phyloP scores from a whole-genome alignment of 2,888 invertebrate species.

The Lasioglossum leucozonium region DNA sequence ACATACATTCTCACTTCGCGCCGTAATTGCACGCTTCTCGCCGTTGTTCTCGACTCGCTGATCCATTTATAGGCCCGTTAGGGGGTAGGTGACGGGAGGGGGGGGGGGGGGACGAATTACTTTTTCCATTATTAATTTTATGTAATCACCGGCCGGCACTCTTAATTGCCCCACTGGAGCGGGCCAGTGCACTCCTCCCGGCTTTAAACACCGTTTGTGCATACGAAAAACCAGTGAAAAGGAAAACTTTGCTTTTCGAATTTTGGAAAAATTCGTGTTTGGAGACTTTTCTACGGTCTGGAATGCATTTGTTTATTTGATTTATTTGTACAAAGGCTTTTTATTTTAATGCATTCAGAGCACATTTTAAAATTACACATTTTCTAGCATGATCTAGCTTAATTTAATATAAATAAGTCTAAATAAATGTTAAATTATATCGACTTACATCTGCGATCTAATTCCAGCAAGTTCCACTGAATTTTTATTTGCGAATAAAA shows the following conservation, averaged over 20 bases:
- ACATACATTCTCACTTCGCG: slow-evolving; percentile 30
- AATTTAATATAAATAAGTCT: no score
- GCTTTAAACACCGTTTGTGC: not conserved
- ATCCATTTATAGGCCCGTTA: slow-evolving; percentile 27
- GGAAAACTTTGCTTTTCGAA: not conserved
- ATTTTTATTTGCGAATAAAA: not conserved
- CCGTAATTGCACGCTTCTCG: slow-evolving; percentile 38
- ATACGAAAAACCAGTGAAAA: not conserved
- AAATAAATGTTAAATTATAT: not conserved
- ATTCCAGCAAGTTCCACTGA: not conserved
- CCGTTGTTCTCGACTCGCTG: slow-evolving; percentile 1
- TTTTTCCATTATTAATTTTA: slow-evolving; percentile 17
- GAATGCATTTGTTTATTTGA: no score
- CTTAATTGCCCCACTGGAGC: not conserved
- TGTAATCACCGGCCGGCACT: slow-evolving; percentile 15
- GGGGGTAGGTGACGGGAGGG: no score
- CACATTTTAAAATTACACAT: no score
- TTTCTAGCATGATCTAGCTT: no score
- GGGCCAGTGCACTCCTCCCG: not conserved
- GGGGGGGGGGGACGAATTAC: not conserved
- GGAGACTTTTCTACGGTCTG: not conserved
- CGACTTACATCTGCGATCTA: not conserved
- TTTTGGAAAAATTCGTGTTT: not conserved
- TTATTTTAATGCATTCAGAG: no score
- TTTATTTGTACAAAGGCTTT: no score